These are phyloP conservation scores for Parthenolecanium corni DNA, from an alignment of 2,888 invertebrate genomes.

Conservation along the genomic window DNA sequence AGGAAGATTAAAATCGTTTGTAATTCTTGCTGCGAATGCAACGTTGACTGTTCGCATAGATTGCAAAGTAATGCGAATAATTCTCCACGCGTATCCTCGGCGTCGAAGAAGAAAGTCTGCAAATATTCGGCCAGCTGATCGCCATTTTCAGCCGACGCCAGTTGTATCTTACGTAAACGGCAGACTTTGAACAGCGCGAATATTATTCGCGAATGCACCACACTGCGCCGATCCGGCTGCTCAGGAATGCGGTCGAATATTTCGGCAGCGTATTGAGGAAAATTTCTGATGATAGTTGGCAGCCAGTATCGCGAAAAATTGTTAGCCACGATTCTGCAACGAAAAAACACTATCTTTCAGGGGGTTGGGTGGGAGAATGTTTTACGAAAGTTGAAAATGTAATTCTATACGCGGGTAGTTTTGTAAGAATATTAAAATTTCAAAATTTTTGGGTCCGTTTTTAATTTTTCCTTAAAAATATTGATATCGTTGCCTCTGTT, in stretches of 20 bases:
- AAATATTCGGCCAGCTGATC: neutral
- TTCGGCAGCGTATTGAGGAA: neutral
- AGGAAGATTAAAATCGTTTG: neutral
- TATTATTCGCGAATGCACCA: neutral
- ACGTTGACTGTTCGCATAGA: constrained; percentile 13
- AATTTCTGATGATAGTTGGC: constrained; percentile 4
- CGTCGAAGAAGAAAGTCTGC: constrained; percentile 1
- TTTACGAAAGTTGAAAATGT: too few species aligned
- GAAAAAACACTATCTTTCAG: neutral
- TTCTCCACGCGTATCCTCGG: constrained; percentile 11
- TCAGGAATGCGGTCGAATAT: neutral
- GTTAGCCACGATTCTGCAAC: constrained; percentile 4
- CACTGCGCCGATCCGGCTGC: neutral
- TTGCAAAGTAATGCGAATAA: constrained; percentile 13
- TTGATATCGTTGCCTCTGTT: too few species aligned
- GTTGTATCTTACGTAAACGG: neutral
- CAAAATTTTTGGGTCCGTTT: neutral
- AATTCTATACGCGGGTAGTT: too few species aligned
- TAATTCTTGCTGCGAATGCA: constrained; percentile 9
- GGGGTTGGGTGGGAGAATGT: too few species aligned
- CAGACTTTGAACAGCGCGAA: constrained; percentile 1
- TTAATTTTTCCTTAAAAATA: too few species aligned
- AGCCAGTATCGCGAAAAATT: constrained; percentile 14
- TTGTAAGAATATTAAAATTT: neutral
- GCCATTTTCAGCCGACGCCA: neutral